A percentile compares a stretch with the other conserved stretches of the same genome.
Conservation (phyloP, 2,888 invertebrate genomes). For the Ochropacha duplaris region DNA sequence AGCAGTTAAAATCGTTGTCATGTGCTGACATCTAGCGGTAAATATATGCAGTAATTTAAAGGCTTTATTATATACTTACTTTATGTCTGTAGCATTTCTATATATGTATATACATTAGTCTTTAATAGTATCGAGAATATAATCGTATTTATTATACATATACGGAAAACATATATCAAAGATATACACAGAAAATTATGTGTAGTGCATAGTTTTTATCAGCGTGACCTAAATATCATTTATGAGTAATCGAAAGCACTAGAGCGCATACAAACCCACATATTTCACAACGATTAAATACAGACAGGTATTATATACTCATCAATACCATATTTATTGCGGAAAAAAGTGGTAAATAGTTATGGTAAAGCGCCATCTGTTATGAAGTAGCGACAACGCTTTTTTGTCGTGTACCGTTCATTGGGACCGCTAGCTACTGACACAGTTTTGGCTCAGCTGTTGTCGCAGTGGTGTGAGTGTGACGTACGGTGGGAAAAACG, state of each 20-base stretch:
- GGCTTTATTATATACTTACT: too few species aligned
- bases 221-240: slow-evolving; percentile 37
- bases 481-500: slow-evolving; percentile 41
- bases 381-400: slow-evolving; percentile 55
- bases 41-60: slow-evolving; percentile 21
- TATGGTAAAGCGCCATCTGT: slow-evolving; percentile 59
- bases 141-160: slow-evolving; percentile 4
- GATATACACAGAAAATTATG: slow-evolving; percentile 18
- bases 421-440: slow-evolving; percentile 69
- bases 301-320: slow-evolving; percentile 6
- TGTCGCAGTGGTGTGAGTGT: slow-evolving; percentile 44
- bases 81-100: slow-evolving; percentile 1
- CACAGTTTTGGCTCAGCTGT: slow-evolving; percentile 77
- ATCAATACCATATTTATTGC: background rate
- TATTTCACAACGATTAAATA: slow-evolving; percentile 12
- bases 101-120: background rate
- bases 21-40: slow-evolving; percentile 48
- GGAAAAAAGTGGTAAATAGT: background rate
- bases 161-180: slow-evolving; percentile 19
- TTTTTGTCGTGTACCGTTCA: slow-evolving; percentile 60
- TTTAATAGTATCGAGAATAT: background rate
- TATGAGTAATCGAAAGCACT: slow-evolving; percentile 31
- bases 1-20: slow-evolving; percentile 21
- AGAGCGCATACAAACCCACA: slow-evolving; percentile 23
- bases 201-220: slow-evolving; percentile 31